Base-by-base conservation (phyloP, 2,797 vertebrate genomes). In the Crenuchus spilurus region DNA sequence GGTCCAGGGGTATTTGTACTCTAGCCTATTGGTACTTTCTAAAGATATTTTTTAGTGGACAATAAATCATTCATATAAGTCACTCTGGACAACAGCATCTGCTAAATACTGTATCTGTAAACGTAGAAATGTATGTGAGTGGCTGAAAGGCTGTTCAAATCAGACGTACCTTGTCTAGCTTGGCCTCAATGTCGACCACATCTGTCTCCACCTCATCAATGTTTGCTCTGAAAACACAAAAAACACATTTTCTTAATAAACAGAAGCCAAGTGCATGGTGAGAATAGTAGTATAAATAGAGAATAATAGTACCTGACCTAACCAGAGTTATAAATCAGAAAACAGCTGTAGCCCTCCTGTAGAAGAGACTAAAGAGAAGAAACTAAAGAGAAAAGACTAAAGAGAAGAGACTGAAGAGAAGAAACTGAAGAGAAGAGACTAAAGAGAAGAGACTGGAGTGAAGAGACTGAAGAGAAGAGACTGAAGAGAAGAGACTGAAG, bases 121-220 rank as follows among this genome's bases (percentile, higher is more conserved):
- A n/a, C n/a, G n/a, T n/a, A n/a, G n/a, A n/a, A n/a, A n/a, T n/a
- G n/a, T n/a, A n/a, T 10, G 1, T 1, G 26, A 33, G n/a, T 7
- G 10, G 24, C 33, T 13, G 57, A 61, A 18, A n/a, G 68, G 44
- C 18, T 10, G 41, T n/a, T 20, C 20, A 1, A 8, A 35, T 55
- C 4, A 20, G 16, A 44, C 64, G 0, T 79, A 94, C 94, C 94
- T 95, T 95, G 84, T 95, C 94, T 16, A 95, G 89, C 74, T 95
- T 95, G 3, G 92, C 92, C 82, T 96, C 94, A 0, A 95, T 91
- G 88, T 96, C 95, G 75, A 94, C 94, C 80, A 95, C 95, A 81
- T 96, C 95, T 0, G 94, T 94, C 68, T 96, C 95, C 79, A 96
- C 95, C 82, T 96, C 94, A 65, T 96, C 95, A 0, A 96, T 94